Base-by-base conservation (phyloP, 1,140 invertebrate genomes). In the Neomicropteryx cornuta region DNA sequence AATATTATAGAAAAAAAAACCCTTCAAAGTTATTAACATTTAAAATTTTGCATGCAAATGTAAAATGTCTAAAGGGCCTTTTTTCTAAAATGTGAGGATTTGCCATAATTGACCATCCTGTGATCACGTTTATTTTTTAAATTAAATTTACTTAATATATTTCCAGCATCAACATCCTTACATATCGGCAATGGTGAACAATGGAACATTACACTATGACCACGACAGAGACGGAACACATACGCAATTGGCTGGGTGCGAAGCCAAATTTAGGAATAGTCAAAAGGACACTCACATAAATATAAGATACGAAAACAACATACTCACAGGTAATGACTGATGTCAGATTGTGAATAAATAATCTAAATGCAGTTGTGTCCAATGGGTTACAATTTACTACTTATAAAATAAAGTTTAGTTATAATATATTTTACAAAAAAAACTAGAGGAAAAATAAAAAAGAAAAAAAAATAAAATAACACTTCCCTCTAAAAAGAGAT, bases 191-290 rank as follows among this genome's bases (percentile, higher is more conserved):
- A 99, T 98, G 94, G 72, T 99, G 0, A 97, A 96, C 56, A 98
- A 99, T 70, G 96, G 95, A 17, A 77, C 83, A 13, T 63, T 95
- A 34, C 81, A 86, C 56, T 99, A 99, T 65, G 96, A 99, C 67
- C 95, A 99, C 63, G 96, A 99, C 60, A 66, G 85, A 20, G 97
- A 99, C 72, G 97, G 97, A 27, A 98, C 94, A 2, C 93, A 97
- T 64, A 98, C 95, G 1, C 88, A 97, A 61, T 55, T 99, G 5
- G 83, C 87, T 21, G 95, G 94, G 10, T 95, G 89, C 66, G 87
- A 91, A 64, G 84, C 88, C 2, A 90, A 94, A 55, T 91, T 98
- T 57, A 72, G 96, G 42, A 97, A 97, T 69, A 71, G 87, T 33
- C 81, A 93, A 38, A 77, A 92, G 51, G 92, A 97, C 49, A 95